Base-by-base conservation (phyloP, 2,113 vertebrate genomes). In the Henicopernis longicauda region DNA sequence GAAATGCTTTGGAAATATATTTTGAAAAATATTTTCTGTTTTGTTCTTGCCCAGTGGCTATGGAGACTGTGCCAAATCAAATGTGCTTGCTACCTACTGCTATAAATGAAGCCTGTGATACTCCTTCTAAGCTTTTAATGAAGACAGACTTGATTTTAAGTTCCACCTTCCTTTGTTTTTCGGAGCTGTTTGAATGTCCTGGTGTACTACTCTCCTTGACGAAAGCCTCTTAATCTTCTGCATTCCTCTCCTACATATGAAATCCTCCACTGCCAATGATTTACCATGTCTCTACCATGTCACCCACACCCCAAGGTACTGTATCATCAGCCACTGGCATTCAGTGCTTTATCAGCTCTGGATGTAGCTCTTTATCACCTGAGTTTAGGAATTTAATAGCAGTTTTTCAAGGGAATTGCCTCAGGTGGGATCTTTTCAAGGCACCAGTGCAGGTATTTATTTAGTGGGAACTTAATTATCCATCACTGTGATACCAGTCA, bases 381-480 rank as follows among this genome's bases (percentile, higher is more conserved):
- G 80, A 67, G 19, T 70, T 94, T 63, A 69, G 86, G 77, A 80
- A 82, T 65, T 93, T 74, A 54, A 47, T 82, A 50, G 36, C 58
- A 58, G 42, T 59, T 96, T 94, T 95, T 87, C 82, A 69, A 72
- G 45, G 62, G 40, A 93, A 90, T 74, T 79, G 58, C 62, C 45
- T 89, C 84, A 89, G 81, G 16, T 58, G 54, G 92, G 76, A 86
- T 82, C 49, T 96, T 97, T 97, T 93, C 84, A 92, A 95, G 74
- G 87, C 54, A 87, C 45, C 44, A 47, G 10, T 6, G 2, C 70
- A 89, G 71, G 69, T 93, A 91, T 97, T 93, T 97, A 93, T 94
- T 94, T 90, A 88, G 87, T 83, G 50, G 77, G 95, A 96, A 93
- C 49, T 87, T 96, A 95, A 97, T 97, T 97, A 96, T 80, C 70